phyloP scores from a whole-genome alignment of 2,113 vertebrate species.

The Hippocampus abdominalis region DNA sequence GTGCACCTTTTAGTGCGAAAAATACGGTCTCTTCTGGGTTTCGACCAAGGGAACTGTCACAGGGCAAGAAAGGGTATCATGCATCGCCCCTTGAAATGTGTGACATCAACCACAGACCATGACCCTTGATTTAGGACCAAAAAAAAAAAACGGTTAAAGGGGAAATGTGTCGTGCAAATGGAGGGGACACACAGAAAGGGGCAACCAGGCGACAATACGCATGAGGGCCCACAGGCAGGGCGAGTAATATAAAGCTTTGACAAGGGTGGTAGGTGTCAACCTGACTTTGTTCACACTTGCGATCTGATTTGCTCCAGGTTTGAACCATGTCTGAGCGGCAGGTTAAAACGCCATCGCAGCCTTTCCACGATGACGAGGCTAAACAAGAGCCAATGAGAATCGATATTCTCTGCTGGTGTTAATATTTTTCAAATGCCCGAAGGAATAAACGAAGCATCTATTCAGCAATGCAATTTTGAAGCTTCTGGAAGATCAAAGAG shows the following conservation, averaged over 20 bases:
- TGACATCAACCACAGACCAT: constrained; percentile 57
- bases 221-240: constrained; percentile 17
- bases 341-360: too few species aligned
- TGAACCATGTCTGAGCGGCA: too few species aligned
- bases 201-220: constrained; percentile 19
- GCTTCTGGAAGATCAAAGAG: neutral
- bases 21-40: constrained; percentile 38
- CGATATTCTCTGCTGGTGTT: neutral
- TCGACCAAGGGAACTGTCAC: constrained; percentile 58
- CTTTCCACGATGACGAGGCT: neutral
- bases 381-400: neutral
- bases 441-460: too few species aligned
- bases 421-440: neutral
- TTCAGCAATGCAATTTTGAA: neutral
- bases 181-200: constrained; percentile 30
- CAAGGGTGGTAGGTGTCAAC: neutral
- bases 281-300: neutral
- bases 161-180: constrained; percentile 26
- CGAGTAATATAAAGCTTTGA: constrained; percentile 5
- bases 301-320: neutral
- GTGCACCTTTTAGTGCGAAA: too few species aligned
- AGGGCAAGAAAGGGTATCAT: constrained; percentile 60
- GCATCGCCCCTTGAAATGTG: constrained; percentile 50
- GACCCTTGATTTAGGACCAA: constrained; percentile 45
- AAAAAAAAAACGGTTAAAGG: constrained; percentile 45